phyloP scores from a whole-genome alignment of 2,888 invertebrate species.

The Nezara viridula region DNA sequence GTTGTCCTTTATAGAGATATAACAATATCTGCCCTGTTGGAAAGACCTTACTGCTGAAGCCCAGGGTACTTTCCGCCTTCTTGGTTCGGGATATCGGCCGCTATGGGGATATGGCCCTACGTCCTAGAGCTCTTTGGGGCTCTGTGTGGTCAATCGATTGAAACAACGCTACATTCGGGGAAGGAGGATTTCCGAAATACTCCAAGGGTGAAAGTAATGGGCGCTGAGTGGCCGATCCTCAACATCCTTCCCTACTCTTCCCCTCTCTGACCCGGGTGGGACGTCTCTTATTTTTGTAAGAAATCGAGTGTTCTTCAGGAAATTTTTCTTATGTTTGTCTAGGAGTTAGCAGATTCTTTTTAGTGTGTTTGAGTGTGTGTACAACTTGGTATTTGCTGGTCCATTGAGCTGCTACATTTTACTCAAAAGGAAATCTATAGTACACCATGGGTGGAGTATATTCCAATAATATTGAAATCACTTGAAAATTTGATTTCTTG shows the following conservation, averaged over 20 bases:
- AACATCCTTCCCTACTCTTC: not conserved
- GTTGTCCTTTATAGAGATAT: conserved; percentile 28
- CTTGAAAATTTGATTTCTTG: no score
- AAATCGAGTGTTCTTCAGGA: not conserved
- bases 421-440: not conserved
- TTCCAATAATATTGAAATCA: no score
- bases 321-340: not conserved
- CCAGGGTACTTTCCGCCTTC: not conserved
- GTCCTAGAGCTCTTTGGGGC: not conserved
- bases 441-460: no score
- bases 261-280: not conserved
- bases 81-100: not conserved
- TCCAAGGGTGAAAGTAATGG: conserved; percentile 29
- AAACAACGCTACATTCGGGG: conserved; percentile 8
- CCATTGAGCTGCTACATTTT: not conserved
- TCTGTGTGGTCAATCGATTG: conserved; percentile 13
- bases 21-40: conserved; percentile 9
- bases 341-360: not conserved
- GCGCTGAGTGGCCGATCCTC: not conserved
- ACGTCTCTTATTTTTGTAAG: not conserved
- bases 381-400: not conserved
- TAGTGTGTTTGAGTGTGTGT: no score
- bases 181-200: conserved; percentile 22
- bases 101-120: not conserved
- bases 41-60: not conserved